Evolutionary conservation across 2,797 vertebrate species (phyloP), one percentile per base, ranked within the genome.

Genomic region (Tapirus indicus): DNA sequence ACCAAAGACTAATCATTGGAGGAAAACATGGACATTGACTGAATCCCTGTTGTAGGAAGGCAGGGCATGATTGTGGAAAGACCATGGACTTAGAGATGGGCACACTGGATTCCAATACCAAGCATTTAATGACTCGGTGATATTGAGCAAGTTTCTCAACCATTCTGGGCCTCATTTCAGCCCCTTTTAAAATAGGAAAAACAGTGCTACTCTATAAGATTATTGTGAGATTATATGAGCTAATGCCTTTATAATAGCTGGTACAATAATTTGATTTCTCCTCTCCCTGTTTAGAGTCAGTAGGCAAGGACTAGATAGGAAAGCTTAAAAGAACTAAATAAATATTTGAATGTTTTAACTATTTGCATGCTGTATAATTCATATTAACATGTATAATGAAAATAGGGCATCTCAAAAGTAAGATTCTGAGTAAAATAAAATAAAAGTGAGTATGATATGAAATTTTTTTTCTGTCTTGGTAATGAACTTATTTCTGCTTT

Each of bases 401-500:
- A 95, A 68, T 0, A 86, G 27, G 5, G 13, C 3, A 84, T 94
- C 23, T 87, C 5, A 58, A 41, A 84, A 68, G n/a, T 87, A 78
- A 87, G 56, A 68, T 41, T 92, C 13, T 58, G 35, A 64, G 79
- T 66, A 85, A 90, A 85, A 72, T 17, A 71, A 96, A 88, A 69
- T 72, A 29, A 92, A 89, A 64, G 21, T 0, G 14, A 64, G 9
- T 35, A 64, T 54, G 17, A 69, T 35, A 56, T 12, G 20, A 44
- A 27, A 2, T 18, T 41, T 27, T 64, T 83, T 78, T 88, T 7
- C 35, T 44, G 1, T n/a, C 6, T 91, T 69, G 7, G 8, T 78
- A 93, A 90, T 93, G 38, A 96, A 91, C 52, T 90, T 95, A 66
- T 29, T 92, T 96, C 44, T 94, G 69, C 21, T 96, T 91, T 91